Conservation (phyloP, 2,797 vertebrate genomes). For the Cuculus canorus region DNA sequence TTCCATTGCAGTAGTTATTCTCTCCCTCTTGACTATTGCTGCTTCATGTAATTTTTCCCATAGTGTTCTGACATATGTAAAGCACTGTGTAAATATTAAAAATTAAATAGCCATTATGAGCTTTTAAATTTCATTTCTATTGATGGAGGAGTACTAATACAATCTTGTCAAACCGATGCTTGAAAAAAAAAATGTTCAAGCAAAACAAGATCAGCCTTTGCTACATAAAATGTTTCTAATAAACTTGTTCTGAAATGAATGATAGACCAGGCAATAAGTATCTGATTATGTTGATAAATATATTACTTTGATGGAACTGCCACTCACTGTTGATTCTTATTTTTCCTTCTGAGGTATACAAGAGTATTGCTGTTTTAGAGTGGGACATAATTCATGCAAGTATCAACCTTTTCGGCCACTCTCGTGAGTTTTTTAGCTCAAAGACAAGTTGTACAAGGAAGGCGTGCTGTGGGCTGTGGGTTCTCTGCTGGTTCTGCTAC, state of each 20-base stretch:
- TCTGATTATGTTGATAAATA: neutral
- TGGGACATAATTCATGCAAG: neutral
- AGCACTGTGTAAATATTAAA: slow-evolving; percentile 50
- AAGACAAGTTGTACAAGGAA: neutral
- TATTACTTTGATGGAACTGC: neutral
- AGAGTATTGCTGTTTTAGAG: neutral
- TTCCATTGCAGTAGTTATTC: neutral
- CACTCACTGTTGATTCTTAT: neutral
- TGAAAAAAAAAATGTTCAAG: slow-evolving; percentile 13
- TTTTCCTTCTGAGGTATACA: neutral
- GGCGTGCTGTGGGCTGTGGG: neutral
- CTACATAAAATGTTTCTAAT: neutral
- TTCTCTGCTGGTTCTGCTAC: neutral
- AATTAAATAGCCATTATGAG: slow-evolving; percentile 44
- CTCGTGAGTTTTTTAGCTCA: too few relatives aligned
- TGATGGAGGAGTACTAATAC: neutral
- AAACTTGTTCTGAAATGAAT: neutral
- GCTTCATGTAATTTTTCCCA: neutral
- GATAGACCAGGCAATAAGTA: neutral
- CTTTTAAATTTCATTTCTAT: slow-evolving; percentile 42
- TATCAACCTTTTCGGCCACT: neutral
- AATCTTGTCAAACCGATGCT: neutral
- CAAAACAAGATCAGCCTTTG: neutral
- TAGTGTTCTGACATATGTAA: slow-evolving; percentile 23
- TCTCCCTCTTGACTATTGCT: neutral